phyloP scores from a whole-genome alignment of 2,797 vertebrate species.

The Masticophis lateralis region DNA sequence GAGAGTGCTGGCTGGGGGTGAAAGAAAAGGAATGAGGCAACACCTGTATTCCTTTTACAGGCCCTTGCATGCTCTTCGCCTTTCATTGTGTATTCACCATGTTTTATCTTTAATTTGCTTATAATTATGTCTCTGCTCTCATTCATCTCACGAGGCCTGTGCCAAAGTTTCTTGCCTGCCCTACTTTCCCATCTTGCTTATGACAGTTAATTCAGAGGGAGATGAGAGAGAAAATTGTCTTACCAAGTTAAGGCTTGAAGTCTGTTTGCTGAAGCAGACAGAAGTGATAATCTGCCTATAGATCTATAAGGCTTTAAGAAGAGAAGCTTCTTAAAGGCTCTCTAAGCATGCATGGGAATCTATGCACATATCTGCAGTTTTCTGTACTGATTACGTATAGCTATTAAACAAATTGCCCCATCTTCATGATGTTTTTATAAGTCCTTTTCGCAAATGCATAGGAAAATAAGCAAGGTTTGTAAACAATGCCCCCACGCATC shows the following conservation, averaged over 20 bases:
- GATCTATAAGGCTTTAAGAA: constrained; percentile 42
- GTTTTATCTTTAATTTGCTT: constrained; percentile 56
- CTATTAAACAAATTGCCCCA: constrained; percentile 19
- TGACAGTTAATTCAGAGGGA: constrained; percentile 57
- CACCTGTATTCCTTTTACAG: constrained; percentile 44
- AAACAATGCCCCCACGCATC: background rate
- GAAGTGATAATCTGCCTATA: constrained; percentile 8
- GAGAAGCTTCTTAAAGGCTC: background rate
- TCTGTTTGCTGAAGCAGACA: constrained; percentile 41
- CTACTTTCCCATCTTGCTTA: constrained; percentile 47
- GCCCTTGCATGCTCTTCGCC: constrained; percentile 35
- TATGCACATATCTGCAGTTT: constrained; percentile 20
- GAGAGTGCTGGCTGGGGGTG: background rate
- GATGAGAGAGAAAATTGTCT: constrained; percentile 59
- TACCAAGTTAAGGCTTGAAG: constrained; percentile 58
- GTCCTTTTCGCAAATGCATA: constrained; percentile 1
- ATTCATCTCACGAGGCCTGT: constrained; percentile 44
- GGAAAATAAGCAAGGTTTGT: background rate
- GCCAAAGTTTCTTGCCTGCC: constrained; percentile 55
- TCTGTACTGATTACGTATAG: constrained; percentile 47
- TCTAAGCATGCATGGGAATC: constrained; percentile 51
- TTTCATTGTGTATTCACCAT: constrained; percentile 34
- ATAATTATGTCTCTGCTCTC: constrained; percentile 43
- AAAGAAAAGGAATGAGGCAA: constrained; percentile 27
- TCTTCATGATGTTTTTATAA: background rate